Evolutionary conservation across 2,113 vertebrate genomes (phyloP).

Genomic region (Nematolebias whitei): DNA sequence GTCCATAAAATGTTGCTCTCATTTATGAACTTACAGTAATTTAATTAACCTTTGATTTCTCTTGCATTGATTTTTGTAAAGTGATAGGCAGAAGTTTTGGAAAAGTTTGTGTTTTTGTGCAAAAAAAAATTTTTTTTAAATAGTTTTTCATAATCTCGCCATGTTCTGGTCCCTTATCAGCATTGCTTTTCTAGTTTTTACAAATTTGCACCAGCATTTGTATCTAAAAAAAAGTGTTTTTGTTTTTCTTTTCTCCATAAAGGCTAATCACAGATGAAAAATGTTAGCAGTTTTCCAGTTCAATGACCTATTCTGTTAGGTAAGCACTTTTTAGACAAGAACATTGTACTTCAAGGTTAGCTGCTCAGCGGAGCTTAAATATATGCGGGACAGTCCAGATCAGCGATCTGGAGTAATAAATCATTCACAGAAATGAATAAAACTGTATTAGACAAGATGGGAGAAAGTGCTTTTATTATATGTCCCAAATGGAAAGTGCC

Average conservation of each 20-base stretch:
- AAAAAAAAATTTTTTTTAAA: neutral
- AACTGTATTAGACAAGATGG: slow-evolving; percentile 14
- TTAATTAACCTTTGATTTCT: no score
- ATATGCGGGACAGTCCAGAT: slow-evolving; percentile 10
- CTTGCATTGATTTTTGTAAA: no score
- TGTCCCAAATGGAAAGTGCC: slow-evolving; percentile 32
- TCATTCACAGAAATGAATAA: slow-evolving; percentile 51
- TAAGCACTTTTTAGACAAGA: neutral
- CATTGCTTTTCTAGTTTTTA: neutral
- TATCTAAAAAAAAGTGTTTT: neutral
- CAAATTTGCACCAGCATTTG: neutral
- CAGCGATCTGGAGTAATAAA: slow-evolving; percentile 24
- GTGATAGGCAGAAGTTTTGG: no score
- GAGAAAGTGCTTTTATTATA: slow-evolving; percentile 17
- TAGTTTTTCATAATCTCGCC: neutral
- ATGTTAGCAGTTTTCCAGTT: neutral
- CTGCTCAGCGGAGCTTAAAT: slow-evolving; percentile 7
- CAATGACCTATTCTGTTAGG: neutral
- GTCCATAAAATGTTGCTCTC: no score
- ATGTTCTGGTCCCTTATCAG: neutral
- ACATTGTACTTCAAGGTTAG: slow-evolving; percentile 21
- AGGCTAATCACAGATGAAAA: neutral
- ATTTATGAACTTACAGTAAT: no score
- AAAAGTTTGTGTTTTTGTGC: neutral
- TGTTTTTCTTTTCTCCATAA: neutral